Percentiles rank a stretch among this genome's conserved stretches.
phyloP scores from a whole-genome alignment of 1,140 invertebrate species.

The Habropoda laboriosa region DNA sequence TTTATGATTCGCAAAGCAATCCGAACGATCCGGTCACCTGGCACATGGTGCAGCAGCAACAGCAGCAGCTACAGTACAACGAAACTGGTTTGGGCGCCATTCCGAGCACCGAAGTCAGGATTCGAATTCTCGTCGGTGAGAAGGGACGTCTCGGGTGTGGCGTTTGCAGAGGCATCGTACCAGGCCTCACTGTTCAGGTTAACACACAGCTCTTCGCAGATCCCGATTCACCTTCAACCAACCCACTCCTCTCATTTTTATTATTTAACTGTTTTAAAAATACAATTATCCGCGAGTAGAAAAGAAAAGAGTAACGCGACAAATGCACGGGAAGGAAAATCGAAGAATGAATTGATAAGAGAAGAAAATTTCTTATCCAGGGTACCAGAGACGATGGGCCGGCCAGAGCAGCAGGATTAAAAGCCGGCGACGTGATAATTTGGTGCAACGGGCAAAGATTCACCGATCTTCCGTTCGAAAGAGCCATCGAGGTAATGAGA shows the following conservation, averaged over 20 bases:
- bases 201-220: conserved; percentile 11
- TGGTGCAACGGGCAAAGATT: conserved; percentile 90
- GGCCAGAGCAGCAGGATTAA: conserved; percentile 91
- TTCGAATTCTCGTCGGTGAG: conserved; percentile 78
- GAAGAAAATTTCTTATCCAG: conserved; percentile 80
- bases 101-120: conserved; percentile 75
- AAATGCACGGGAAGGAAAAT: too few relatives aligned
- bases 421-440: conserved; percentile 95
- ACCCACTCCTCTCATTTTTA: too few relatives aligned
- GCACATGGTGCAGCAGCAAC: conserved; percentile 86
- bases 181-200: conserved; percentile 80
- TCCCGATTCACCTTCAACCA: too few relatives aligned
- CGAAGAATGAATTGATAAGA: not conserved
- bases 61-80: conserved; percentile 73
- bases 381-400: conserved; percentile 95
- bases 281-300: too few relatives aligned
- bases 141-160: conserved; percentile 79
- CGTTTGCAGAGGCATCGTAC: conserved; percentile 77
- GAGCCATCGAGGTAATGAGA: conserved; percentile 79
- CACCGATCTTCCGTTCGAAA: conserved; percentile 78
- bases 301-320: too few relatives aligned
- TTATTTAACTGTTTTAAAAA: too few relatives aligned
- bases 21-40: conserved; percentile 88
- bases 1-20: conserved; percentile 80
- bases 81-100: conserved; percentile 70